Percentiles rank a stretch among this genome's conserved stretches.
These are phyloP conservation scores for Sceliomorpha sp. DNA, from an alignment of 2,888 invertebrate species.

Conservation along the genomic window DNA sequence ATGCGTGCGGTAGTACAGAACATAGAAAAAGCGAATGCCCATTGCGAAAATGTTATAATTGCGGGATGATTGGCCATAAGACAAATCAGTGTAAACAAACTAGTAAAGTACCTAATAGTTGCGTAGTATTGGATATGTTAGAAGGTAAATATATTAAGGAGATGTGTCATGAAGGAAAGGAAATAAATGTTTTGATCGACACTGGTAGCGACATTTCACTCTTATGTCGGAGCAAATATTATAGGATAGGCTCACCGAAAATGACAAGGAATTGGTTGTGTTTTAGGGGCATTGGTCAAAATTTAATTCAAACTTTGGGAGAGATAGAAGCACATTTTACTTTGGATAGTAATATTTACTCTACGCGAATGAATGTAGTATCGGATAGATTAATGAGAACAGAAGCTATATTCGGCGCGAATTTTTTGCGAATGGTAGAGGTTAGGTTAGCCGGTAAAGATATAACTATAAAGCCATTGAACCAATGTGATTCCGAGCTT, in stretches of 20 bases:
- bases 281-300: slow-evolving; percentile 3
- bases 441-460: slow-evolving; percentile 1
- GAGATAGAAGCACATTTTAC: neutral
- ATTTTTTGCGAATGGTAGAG: slow-evolving; percentile 1
- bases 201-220: too few species aligned
- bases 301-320: slow-evolving; percentile 1
- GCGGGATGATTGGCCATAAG: slow-evolving; percentile 7
- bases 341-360: neutral
- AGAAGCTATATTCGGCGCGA: slow-evolving; percentile 1
- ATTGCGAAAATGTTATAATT: slow-evolving; percentile 4
- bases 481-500: neutral
- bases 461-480: neutral
- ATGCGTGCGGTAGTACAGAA: slow-evolving; percentile 1
- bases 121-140: neutral
- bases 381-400: slow-evolving; percentile 1
- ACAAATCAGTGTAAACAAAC: slow-evolving; percentile 7
- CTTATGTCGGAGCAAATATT: neutral
- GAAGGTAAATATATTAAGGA: slow-evolving; percentile 8
- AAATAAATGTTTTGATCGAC: neutral
- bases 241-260: slow-evolving; percentile 1
- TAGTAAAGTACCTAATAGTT: neutral
- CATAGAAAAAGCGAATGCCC: slow-evolving; percentile 2
- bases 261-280: neutral
- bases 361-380: neutral
- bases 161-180: neutral